Percentiles rank a stretch among this genome's conserved stretches.
Evolutionary conservation across 2,888 invertebrate genomes (phyloP).

Genomic region (Acanthosepion esculentum): DNA sequence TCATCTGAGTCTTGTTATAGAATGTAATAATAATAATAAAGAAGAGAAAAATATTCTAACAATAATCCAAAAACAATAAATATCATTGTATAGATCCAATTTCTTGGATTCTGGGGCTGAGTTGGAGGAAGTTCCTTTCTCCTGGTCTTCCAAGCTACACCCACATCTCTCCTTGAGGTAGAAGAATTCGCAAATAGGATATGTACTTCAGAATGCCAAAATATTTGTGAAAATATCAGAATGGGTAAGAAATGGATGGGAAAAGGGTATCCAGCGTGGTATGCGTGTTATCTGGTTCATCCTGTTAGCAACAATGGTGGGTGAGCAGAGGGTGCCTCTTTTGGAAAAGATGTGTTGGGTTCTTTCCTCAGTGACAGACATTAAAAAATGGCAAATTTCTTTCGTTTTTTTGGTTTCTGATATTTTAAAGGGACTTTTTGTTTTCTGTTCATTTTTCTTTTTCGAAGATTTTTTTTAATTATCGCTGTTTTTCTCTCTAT

Average conservation of each 20-base stretch:
- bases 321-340: background rate
- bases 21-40: no score
- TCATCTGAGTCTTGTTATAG: no score
- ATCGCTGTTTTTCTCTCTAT: no score
- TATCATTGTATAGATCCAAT: background rate
- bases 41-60: no score
- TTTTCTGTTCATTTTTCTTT: no score
- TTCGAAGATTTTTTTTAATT: no score
- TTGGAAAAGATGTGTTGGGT: background rate
- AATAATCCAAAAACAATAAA: background rate
- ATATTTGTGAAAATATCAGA: constrained; percentile 1
- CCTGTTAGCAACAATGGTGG: background rate
- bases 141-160: background rate
- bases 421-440: no score
- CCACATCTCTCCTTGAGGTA: background rate
- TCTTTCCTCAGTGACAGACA: background rate
- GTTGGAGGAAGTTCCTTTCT: background rate
- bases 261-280: background rate
- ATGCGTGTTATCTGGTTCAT: background rate
- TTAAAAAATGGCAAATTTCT: background rate
- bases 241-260: constrained; percentile 1
- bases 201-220: constrained; percentile 33
- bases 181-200: constrained; percentile 10
- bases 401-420: no score
- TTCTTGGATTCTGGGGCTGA: background rate